phyloP scores from a whole-genome alignment of 2,888 invertebrate species.

The Orchesella flavescens region DNA sequence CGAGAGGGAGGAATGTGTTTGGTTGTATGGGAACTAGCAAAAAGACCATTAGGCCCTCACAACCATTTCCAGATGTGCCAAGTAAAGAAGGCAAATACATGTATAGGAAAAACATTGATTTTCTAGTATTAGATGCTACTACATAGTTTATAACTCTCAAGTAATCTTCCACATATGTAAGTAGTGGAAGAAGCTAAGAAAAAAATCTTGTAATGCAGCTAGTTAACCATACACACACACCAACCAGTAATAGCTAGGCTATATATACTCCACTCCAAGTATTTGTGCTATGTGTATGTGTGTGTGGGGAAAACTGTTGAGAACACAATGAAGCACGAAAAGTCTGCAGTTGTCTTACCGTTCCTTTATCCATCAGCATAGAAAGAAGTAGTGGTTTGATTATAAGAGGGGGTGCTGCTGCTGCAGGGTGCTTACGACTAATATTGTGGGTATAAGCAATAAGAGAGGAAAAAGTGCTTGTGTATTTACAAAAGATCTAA shows the following conservation, averaged over 20 bases:
- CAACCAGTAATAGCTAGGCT: background rate
- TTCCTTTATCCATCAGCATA: conserved; percentile 1
- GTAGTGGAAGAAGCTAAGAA: background rate
- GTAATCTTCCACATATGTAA: background rate
- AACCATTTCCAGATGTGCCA: conserved; percentile 38
- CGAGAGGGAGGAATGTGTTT: conserved; percentile 23
- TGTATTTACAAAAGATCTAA: conserved; percentile 9
- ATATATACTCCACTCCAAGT: background rate
- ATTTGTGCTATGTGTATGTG: conserved; percentile 7
- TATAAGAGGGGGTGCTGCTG: background rate
- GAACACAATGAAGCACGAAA: conserved; percentile 31
- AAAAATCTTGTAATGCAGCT: background rate
- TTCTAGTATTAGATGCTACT: background rate
- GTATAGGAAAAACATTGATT: background rate
- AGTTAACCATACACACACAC: background rate
- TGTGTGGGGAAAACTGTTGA: conserved; percentile 7
- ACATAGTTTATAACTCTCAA: background rate
- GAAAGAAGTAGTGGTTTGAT: no score
- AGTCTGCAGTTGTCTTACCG: conserved; percentile 45
- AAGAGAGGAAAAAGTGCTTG: background rate
- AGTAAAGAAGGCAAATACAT: background rate
- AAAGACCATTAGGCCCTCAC: conserved; percentile 36
- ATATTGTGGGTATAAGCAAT: no score
- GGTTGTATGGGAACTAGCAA: conserved; percentile 26
- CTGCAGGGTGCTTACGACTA: no score